Percentiles rank a stretch among this genome's conserved stretches.
These are phyloP conservation scores for Enteromius radiatus DNA, from an alignment of 2,797 vertebrate species.

Conservation along the genomic window DNA sequence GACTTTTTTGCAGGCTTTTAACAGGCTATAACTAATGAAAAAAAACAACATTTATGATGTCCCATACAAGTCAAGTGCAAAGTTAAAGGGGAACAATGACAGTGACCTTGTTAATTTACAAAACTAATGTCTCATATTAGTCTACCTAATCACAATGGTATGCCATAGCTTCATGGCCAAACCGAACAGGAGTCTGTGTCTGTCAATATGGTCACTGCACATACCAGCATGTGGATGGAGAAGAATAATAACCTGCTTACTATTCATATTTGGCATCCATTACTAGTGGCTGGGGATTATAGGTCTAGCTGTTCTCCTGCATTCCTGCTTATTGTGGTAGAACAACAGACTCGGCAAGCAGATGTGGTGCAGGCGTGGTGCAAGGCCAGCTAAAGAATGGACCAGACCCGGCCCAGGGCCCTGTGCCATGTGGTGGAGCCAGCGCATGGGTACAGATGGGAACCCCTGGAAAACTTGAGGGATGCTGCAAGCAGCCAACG, in stretches of 20 bases:
- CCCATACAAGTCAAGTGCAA: background rate
- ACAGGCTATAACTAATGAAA: no score
- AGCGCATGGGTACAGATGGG: slow-evolving; percentile 78
- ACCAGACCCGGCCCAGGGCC: slow-evolving; percentile 82
- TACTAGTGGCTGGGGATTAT: slow-evolving; percentile 82
- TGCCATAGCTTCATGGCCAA: slow-evolving; percentile 13
- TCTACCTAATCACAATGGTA: slow-evolving; percentile 8
- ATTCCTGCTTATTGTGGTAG: slow-evolving; percentile 83
- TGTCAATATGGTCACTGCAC: slow-evolving; percentile 48
- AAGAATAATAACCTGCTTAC: slow-evolving; percentile 84
- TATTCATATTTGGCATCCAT: slow-evolving; percentile 79
- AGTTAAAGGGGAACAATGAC: background rate
- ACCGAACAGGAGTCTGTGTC: slow-evolving; percentile 33
- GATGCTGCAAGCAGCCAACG: slow-evolving; percentile 74
- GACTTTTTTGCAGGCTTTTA: background rate
- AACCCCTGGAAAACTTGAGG: slow-evolving; percentile 82
- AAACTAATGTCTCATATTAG: background rate
- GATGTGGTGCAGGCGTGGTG: slow-evolving; percentile 74
- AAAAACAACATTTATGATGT: background rate
- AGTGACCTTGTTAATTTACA: background rate
- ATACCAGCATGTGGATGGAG: slow-evolving; percentile 61
- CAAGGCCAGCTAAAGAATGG: slow-evolving; percentile 80
- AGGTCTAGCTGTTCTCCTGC: slow-evolving; percentile 81
- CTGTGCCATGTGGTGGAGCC: slow-evolving; percentile 83
- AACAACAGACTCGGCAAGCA: slow-evolving; percentile 80